Percentiles rank a stretch among this genome's conserved stretches.
phyloP scores from a whole-genome alignment of 2,797 vertebrate species.

The Ctenosaura bakeri region DNA sequence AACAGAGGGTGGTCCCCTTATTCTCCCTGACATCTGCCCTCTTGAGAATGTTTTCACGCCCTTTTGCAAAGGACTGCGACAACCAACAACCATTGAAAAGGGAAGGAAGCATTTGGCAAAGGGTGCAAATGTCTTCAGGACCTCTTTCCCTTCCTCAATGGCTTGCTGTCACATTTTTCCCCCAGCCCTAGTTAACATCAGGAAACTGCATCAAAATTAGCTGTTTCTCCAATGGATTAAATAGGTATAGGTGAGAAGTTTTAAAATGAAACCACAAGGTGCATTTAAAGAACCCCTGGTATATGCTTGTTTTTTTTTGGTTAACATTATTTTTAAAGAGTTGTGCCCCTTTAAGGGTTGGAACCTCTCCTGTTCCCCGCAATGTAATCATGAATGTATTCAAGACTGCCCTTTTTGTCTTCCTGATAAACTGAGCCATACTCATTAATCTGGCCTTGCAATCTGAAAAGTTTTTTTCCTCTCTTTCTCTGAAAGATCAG shows the following conservation, averaged over 20 bases:
- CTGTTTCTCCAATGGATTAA: conserved; percentile 6
- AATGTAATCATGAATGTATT: neutral
- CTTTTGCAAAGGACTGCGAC: neutral
- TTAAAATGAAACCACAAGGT: neutral
- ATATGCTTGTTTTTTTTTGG: neutral
- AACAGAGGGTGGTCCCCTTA: neutral
- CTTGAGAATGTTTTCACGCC: neutral
- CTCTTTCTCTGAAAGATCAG: neutral
- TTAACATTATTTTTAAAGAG: neutral
- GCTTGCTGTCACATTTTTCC: too few relatives aligned
- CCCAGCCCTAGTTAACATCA: conserved; percentile 26
- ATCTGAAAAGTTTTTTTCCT: neutral
- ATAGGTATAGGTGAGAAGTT: neutral
- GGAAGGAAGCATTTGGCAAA: too few relatives aligned
- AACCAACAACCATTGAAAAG: neutral
- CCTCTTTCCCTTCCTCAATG: neutral
- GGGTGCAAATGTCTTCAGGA: neutral
- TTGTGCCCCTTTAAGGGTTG: neutral
- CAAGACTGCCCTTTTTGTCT: neutral
- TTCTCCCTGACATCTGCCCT: neutral
- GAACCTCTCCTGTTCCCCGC: neutral
- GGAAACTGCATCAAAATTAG: neutral
- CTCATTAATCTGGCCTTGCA: neutral
- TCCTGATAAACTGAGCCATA: neutral
- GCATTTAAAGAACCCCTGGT: neutral